These are phyloP conservation scores for Urocyon cinereoargenteus DNA, from an alignment of 2,797 vertebrate genomes.

Conservation along the genomic window DNA sequence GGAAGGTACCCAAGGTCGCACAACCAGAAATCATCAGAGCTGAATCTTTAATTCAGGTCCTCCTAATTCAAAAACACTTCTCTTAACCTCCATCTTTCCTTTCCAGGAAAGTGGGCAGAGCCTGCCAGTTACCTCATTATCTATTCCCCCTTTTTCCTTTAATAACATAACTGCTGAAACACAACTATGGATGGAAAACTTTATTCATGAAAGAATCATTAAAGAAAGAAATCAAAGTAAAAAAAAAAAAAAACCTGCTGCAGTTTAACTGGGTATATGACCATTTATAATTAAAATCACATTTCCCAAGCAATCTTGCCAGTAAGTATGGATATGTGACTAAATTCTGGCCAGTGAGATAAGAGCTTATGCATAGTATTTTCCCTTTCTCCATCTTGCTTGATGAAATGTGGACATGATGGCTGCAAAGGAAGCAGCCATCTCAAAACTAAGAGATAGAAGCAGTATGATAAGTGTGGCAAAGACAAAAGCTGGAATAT, in stretches of 20 bases:
- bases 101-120: not conserved
- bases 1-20: not conserved
- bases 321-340: not conserved
- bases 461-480: not conserved
- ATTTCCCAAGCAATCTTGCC: not conserved
- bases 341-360: not conserved
- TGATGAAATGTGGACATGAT: not conserved
- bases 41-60: not conserved
- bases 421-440: not conserved
- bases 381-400: not conserved
- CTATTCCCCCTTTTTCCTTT: not conserved
- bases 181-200: not conserved
- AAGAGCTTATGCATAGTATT: not conserved
- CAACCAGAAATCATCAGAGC: not conserved
- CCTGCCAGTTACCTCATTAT: not conserved
- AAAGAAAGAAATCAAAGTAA: not conserved
- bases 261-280: not conserved
- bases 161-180: not conserved
- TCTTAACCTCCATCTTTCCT: not conserved
- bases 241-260: not conserved
- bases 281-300: not conserved
- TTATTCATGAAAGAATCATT: not conserved
- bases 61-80: slow-evolving; percentile 30
- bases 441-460: not conserved
- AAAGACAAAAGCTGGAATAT: not conserved